Evolutionary conservation across 2,888 invertebrate species (phyloP).

Genomic region (Eupeodes luniger): DNA sequence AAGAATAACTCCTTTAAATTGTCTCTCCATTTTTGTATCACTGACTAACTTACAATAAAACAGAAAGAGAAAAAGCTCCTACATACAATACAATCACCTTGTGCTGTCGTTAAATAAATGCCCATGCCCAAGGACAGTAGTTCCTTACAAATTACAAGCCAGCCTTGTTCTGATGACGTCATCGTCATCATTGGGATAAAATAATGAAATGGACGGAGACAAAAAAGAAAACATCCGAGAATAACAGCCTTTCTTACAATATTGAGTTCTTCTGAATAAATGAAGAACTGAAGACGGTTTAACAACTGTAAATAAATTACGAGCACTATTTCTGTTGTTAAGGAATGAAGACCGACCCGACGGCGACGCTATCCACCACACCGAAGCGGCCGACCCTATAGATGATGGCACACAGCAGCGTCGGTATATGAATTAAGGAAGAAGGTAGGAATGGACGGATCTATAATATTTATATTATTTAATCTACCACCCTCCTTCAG

Average conservation of each 20-base stretch:
- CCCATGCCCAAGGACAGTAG: not conserved
- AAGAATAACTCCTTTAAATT: slow-evolving; percentile 10
- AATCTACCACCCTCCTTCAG: slow-evolving; percentile 4
- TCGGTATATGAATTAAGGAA: not conserved
- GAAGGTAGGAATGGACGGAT: not conserved
- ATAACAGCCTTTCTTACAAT: slow-evolving; percentile 9
- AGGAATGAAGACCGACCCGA: not conserved
- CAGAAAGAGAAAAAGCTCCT: not conserved
- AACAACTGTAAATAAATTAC: slow-evolving; percentile 45
- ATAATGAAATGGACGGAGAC: slow-evolving; percentile 10
- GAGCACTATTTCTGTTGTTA: slow-evolving; percentile 4
- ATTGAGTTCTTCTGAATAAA: slow-evolving; percentile 31
- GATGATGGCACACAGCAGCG: not conserved
- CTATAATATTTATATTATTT: slow-evolving; percentile 62
- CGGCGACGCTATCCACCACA: not conserved
- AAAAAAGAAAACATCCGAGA: not conserved
- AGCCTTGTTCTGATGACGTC: slow-evolving; percentile 4
- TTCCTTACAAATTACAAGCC: not conserved
- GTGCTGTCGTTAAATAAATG: not conserved
- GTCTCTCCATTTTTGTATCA: not conserved
- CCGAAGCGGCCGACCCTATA: not conserved
- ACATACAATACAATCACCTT: not conserved
- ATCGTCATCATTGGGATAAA: slow-evolving; percentile 8
- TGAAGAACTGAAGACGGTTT: slow-evolving; percentile 31
- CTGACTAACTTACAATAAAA: not conserved